Evolutionary conservation across 1,140 invertebrate genomes (phyloP).

Genomic region (Piezodorus guildinii): DNA sequence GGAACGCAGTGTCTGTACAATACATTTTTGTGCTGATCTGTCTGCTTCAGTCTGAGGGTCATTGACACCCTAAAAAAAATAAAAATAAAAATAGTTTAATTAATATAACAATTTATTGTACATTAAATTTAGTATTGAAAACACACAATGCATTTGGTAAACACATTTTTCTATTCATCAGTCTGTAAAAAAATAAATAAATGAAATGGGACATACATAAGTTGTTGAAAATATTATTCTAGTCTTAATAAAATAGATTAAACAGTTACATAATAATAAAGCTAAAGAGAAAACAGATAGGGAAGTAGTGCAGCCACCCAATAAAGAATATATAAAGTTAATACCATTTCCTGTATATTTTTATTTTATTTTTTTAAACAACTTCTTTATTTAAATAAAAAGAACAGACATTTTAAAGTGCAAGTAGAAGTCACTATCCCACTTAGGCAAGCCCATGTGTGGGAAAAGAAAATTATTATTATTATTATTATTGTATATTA

Average conservation of each 20-base stretch:
- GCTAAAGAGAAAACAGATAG: too few species aligned
- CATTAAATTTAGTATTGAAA: neutral
- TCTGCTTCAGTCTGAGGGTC: constrained; percentile 97
- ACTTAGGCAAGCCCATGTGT: too few species aligned
- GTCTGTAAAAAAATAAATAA: neutral
- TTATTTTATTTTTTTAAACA: too few species aligned
- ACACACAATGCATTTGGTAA: neutral
- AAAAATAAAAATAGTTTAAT: neutral
- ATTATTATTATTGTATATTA: too few species aligned
- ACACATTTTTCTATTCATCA: neutral
- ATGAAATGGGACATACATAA: neutral
- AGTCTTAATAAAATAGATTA: neutral
- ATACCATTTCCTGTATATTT: too few species aligned
- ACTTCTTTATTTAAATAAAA: too few species aligned
- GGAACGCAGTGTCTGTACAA: constrained; percentile 69
- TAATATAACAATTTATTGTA: neutral
- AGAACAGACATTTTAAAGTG: too few species aligned
- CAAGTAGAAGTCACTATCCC: too few species aligned
- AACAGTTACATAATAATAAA: neutral
- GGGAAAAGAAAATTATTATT: too few species aligned
- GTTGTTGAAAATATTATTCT: neutral
- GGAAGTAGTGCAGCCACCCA: too few species aligned
- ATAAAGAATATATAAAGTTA: too few species aligned
- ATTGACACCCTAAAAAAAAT: constrained; percentile 61
- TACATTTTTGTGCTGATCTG: constrained; percentile 82